Evolutionary conservation across 2,797 vertebrate genomes (phyloP), one percentile per base, ranked within the genome.

Genomic region (Ispidina picta): DNA sequence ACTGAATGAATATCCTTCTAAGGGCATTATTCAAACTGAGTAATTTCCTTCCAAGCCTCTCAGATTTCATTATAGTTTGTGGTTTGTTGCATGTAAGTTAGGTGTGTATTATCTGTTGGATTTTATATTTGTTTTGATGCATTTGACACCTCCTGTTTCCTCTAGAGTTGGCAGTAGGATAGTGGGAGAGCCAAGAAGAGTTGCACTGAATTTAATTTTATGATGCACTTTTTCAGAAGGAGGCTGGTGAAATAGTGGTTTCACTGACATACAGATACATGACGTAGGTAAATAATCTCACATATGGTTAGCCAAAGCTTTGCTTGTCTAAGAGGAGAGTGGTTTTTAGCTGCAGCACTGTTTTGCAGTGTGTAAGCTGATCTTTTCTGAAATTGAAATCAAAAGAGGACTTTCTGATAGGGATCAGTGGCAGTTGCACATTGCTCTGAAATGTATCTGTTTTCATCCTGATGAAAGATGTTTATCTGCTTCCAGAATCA

Each of bases 321-420:
- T 41, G 17, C 69, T 62, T 75, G 39, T 74, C 46, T 28, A 28
- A 37, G 28, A 25, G 20, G 68, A 73, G 54, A 46, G 58, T 0
- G 2, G 3, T 33, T 85, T 85, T 86, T 44, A 90, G 65, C 73
- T 83, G 62, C 39, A 76, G 2, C 0, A 1, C 9, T 37, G 29
- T 79, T 92, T 73, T 77, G 35, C 75, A 68, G 23, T 0, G 1
- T 48, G 48, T 81, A 88, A 93, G 51, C 69, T 72, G 69, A 93
- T 88, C 39, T 84, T 91, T 78, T 80, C 83, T 92, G 78, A 86
- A 91, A 88, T 65, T 69, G 39, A 66, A 95, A 82, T 92, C 44
- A 82, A 73, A 90, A 89, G 71, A 46, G 48, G 66, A 25, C 60
- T 89, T 81, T 86, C 33, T 62, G 92, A 75, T 84, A 77, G 60